phyloP scores from a whole-genome alignment of 2,888 invertebrate species.

The Cartodere bifasciata region DNA sequence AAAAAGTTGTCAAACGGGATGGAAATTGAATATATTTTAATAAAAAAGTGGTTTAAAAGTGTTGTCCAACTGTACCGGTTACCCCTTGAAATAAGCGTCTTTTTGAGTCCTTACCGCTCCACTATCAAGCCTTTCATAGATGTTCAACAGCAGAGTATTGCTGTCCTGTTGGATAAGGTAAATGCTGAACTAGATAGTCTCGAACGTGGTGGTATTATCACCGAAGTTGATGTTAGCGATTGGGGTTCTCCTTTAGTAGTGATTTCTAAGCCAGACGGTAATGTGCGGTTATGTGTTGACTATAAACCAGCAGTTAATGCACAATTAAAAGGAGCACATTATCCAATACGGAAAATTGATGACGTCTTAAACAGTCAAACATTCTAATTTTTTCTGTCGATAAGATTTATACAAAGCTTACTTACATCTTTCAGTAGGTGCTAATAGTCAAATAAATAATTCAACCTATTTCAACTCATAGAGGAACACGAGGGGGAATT shows the following conservation, averaged over 20 bases:
- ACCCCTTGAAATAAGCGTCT: no score
- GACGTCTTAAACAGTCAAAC: constrained; percentile 18
- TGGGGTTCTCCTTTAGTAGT: constrained; percentile 17
- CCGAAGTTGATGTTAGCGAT: constrained; percentile 13
- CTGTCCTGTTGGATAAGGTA: constrained; percentile 13
- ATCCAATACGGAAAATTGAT: constrained; percentile 14
- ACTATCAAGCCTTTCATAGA: no score
- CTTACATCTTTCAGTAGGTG: constrained; percentile 17
- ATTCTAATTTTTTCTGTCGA: constrained; percentile 18
- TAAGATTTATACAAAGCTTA: constrained; percentile 22
- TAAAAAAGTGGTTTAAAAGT: no score
- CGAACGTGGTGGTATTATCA: constrained; percentile 14
- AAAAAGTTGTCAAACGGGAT: no score
- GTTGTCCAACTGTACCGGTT: no score
- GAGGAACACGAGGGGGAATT: no score
- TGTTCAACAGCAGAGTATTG: no score
- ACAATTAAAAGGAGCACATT: constrained; percentile 14
- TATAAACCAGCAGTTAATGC: constrained; percentile 19
- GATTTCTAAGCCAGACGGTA: constrained; percentile 15
- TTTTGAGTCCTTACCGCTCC: no score
- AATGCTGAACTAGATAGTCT: constrained; percentile 14
- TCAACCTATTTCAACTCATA: constrained; percentile 19
- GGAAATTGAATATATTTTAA: no score
- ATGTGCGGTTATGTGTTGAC: constrained; percentile 15
- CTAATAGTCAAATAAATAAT: constrained; percentile 13